phyloP scores from a whole-genome alignment of 2,888 invertebrate genomes.

The Cheiracanthium punctorium region DNA sequence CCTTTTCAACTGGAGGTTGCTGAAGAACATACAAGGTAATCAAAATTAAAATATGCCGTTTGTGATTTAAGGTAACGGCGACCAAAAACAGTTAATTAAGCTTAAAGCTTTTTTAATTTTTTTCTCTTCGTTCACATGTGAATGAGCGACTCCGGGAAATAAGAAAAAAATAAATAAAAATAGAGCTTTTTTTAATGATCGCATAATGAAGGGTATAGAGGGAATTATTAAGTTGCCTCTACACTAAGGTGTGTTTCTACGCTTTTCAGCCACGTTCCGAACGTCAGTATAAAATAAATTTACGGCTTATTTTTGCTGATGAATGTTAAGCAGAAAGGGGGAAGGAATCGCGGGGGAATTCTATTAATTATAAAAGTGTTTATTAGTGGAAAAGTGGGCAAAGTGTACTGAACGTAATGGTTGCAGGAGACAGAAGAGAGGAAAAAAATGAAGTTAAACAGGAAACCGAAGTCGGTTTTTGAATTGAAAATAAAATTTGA shows the following conservation, averaged over 20 bases:
- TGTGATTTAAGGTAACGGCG: constrained; percentile 64
- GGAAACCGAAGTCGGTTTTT: constrained; percentile 23
- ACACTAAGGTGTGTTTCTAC: constrained; percentile 39
- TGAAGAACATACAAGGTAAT: constrained; percentile 60
- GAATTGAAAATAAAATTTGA: constrained; percentile 17
- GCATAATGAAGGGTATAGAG: constrained; percentile 53
- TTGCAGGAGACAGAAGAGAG: neutral
- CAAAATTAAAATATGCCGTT: constrained; percentile 69
- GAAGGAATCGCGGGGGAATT: constrained; percentile 43
- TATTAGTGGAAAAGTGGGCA: constrained; percentile 24
- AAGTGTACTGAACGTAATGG: neutral
- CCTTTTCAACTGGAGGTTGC: constrained; percentile 28
- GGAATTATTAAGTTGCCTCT: constrained; percentile 60
- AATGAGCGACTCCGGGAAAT: constrained; percentile 20
- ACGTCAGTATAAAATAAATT: constrained; percentile 60
- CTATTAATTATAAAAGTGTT: constrained; percentile 60
- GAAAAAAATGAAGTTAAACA: neutral
- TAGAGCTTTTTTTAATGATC: constrained; percentile 52
- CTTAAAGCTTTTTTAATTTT: constrained; percentile 40
- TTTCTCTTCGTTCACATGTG: constrained; percentile 4
- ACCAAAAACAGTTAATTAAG: constrained; percentile 68
- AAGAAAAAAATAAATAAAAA: constrained; percentile 26
- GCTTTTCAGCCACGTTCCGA: constrained; percentile 32
- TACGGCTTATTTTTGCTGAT: constrained; percentile 56
- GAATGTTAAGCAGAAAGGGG: constrained; percentile 43